A percentile compares a stretch with the other conserved stretches of the same genome.
phyloP scores from a whole-genome alignment of 1,140 invertebrate species.

The Drosophila melanica region DNA sequence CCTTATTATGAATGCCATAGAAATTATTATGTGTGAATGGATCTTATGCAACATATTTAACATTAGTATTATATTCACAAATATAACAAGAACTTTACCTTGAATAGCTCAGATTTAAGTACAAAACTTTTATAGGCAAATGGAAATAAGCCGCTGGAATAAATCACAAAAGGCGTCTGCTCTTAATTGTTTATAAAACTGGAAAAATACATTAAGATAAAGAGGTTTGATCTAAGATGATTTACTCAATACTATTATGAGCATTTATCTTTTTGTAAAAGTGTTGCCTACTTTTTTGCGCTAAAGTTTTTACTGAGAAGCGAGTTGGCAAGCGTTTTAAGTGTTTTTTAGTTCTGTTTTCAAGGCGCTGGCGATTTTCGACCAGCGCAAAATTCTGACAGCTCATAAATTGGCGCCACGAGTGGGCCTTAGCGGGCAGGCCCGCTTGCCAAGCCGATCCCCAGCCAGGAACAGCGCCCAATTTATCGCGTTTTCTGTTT shows the following conservation, averaged over 20 bases:
- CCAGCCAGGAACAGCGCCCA: background rate
- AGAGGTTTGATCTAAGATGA: too few species aligned
- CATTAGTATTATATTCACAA: too few species aligned
- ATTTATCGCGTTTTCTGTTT: constrained; percentile 1
- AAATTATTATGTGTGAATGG: background rate
- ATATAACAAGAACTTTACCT: too few species aligned
- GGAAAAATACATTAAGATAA: too few species aligned
- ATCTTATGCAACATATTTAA: too few species aligned
- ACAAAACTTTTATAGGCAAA: too few species aligned
- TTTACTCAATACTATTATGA: background rate
- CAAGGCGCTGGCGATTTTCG: constrained; percentile 22
- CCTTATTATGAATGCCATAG: background rate
- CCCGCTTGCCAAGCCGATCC: constrained; percentile 10
- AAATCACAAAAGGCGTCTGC: too few species aligned
- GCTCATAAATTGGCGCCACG: constrained; percentile 71
- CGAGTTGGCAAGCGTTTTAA: constrained; percentile 35
- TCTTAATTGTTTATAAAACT: too few species aligned
- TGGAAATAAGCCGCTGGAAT: too few species aligned
- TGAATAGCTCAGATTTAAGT: too few species aligned
- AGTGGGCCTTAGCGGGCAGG: constrained; percentile 15
- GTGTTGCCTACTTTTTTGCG: constrained; percentile 58
- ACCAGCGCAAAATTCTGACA: constrained; percentile 69
- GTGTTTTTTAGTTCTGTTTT: background rate
- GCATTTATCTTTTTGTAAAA: constrained; percentile 14
- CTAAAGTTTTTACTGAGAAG: background rate